Percentiles rank a stretch among this genome's conserved stretches.
phyloP scores from a whole-genome alignment of 2,113 vertebrate genomes.

The Dermatemys mawii region DNA sequence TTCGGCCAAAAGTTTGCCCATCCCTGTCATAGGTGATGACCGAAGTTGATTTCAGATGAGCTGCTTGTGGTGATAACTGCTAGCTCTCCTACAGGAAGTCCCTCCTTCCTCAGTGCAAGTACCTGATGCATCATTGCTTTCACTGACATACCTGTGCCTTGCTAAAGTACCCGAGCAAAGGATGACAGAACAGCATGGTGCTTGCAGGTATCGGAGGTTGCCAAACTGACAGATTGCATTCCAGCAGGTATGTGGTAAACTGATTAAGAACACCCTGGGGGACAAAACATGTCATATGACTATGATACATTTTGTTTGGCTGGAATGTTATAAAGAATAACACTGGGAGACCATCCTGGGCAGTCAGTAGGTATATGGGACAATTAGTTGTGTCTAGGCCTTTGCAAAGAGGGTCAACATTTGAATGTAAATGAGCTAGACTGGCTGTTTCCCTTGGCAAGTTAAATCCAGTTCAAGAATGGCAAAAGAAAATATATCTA shows the following conservation, averaged over 20 bases:
- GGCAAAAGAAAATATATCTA: background rate
- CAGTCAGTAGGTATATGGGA: background rate
- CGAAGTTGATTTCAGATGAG: background rate
- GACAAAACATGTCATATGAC: constrained; percentile 60
- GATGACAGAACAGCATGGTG: background rate
- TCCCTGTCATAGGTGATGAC: background rate
- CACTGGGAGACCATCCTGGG: constrained; percentile 10
- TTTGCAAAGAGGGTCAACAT: background rate
- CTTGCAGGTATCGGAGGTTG: constrained; percentile 50
- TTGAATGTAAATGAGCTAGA: background rate
- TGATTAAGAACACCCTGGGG: constrained; percentile 63
- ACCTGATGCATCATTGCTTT: constrained; percentile 10
- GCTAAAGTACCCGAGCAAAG: constrained; percentile 18
- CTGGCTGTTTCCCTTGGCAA: background rate
- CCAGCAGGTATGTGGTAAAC: constrained; percentile 57
- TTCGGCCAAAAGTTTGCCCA: no score
- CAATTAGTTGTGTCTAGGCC: background rate
- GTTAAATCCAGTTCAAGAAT: background rate
- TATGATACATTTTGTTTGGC: background rate
- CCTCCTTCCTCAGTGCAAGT: background rate
- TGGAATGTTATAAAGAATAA: constrained; percentile 3
- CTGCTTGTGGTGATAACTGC: constrained; percentile 7
- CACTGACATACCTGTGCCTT: background rate
- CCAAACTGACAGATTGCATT: constrained; percentile 65
- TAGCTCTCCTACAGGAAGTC: background rate